Evolutionary conservation across 2,888 invertebrate genomes (phyloP).

Genomic region (Zaprionus lineosus): DNA sequence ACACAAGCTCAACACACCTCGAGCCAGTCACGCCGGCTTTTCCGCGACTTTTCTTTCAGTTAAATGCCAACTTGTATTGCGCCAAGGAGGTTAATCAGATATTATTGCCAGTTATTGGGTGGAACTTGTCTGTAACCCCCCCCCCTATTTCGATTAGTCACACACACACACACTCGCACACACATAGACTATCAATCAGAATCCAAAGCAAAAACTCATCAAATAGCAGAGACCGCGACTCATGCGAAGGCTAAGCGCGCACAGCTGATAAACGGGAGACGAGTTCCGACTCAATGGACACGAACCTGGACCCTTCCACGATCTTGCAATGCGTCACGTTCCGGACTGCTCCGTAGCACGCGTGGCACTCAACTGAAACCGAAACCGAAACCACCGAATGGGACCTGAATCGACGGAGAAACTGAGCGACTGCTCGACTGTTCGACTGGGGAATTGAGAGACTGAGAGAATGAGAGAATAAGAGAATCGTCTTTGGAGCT

Average conservation of each 20-base stretch:
- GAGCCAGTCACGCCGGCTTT: constrained; percentile 42
- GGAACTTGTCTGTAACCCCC: not conserved
- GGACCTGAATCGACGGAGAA: constrained; percentile 23
- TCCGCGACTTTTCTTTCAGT: constrained; percentile 36
- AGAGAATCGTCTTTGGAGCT: constrained; percentile 27
- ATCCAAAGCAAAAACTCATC: constrained; percentile 28
- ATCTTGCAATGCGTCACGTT: constrained; percentile 13
- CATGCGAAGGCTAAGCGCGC: constrained; percentile 27
- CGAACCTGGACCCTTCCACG: constrained; percentile 1
- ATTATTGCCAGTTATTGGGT: constrained; percentile 1
- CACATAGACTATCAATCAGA: constrained; percentile 49
- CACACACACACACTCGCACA: constrained; percentile 19
- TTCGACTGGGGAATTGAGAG: not conserved
- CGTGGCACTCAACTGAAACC: constrained; percentile 69
- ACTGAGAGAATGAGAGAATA: not conserved
- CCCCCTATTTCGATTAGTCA: constrained; percentile 43
- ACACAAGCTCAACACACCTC: constrained; percentile 1
- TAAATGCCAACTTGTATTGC: not conserved
- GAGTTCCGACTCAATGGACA: not conserved
- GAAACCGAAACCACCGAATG: constrained; percentile 65
- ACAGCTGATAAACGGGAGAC: constrained; percentile 39
- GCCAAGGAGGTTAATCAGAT: constrained; percentile 11
- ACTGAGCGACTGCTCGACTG: constrained; percentile 22
- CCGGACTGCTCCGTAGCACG: constrained; percentile 61
- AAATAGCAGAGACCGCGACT: constrained; percentile 5